Base-by-base conservation (phyloP, 2,888 invertebrate genomes). In the Tiliacea citrago region DNA sequence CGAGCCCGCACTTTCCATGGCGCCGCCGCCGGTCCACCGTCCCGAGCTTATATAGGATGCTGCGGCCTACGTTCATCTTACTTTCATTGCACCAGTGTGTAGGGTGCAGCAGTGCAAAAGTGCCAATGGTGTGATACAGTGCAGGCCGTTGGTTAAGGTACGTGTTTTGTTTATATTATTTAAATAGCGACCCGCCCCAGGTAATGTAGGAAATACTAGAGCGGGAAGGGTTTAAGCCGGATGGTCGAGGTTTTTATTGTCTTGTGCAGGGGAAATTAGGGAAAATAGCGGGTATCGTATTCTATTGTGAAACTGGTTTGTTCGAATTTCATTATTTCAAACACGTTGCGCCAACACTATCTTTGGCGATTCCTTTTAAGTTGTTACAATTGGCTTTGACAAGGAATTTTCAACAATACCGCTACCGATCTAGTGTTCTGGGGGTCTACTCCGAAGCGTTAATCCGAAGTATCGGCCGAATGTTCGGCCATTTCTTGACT, bases 1-100 rank as follows among this genome's bases (percentile, higher is more conserved):
- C 70, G 63, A 91, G 87, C 8, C 90, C 73, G 91, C 86, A 85
- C 78, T 75, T 81, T 77, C 77, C 65, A 77, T 86, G 86, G 68
- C 80, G 83, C 84, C 82, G 86, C 68, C 80, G 83, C 84, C 82
- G 71, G 72, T 77, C 70, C 61, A 78, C 78, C 73, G 79, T 79
- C 78, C 77, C 70, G 86, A 91, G 93, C 90, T 93, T 94, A 94
- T 92, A 94, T 91, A 92, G 89, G 87, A 86, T 88, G 90, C 84
- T 75, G 86, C 77, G 39, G 81, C 65, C 67, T 69, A 75, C 73
- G 85, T 83, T 88, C 89, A 79, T 91, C 87, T 91, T 90, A 93
- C 94, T 94, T 93, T 94, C 93, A 83, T 93, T 88, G 83, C 86
- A 82, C 76, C 72, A 65, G 87, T 82, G 82, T 51, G 53, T 29